Base-by-base conservation (phyloP, 2,113 vertebrate genomes). In the Psittacara wagleri region DNA sequence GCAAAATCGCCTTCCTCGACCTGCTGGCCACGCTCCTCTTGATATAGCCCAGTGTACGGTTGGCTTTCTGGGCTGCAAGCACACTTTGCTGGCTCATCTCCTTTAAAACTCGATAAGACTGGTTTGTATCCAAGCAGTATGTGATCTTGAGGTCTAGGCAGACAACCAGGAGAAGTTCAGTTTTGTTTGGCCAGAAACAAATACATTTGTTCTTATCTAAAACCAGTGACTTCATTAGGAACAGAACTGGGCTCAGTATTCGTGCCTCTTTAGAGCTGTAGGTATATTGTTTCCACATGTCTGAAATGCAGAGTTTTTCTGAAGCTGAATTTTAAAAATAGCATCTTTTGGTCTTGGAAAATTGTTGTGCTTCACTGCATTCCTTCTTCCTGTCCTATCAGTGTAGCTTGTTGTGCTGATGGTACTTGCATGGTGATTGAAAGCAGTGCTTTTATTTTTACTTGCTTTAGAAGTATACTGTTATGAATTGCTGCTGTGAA, bases 401-500 rank as follows among this genome's bases (percentile, higher is more conserved):
- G 29, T 25, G 14, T 70, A 69, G 44, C 63, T 92, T 91, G 54
- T 90, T 90, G 11, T 51, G 52, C n/a, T 83, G 82, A 64, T 77
- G 75, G 59, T 77, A 83, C 27, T 94, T 92, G 49, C 9, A 4
- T 94, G 85, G 44, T 97, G 97, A 96, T 96, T 97, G 95, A 97
- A 98, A 98, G 52, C 90, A 96, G 84, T 82, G 55, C 73, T 91
- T 97, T 94, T 91, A 39, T 90, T 95, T 96, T 94, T 61, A 59
- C 87, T 96, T 85, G 83, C 91, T 95, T 95, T 95, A 88, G 79
- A 94, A 78, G 41, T 92, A 92, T 77, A 59, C 70, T 85, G 25
- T 96, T 97, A 96, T 92, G 90, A 97, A 98, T 97, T 92, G 92
- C 96, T 96, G 54, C 92, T 95, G 29, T 97, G 97, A 98, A 98